phyloP scores from a whole-genome alignment of 2,113 vertebrate species.

The Apteryx mantelli region DNA sequence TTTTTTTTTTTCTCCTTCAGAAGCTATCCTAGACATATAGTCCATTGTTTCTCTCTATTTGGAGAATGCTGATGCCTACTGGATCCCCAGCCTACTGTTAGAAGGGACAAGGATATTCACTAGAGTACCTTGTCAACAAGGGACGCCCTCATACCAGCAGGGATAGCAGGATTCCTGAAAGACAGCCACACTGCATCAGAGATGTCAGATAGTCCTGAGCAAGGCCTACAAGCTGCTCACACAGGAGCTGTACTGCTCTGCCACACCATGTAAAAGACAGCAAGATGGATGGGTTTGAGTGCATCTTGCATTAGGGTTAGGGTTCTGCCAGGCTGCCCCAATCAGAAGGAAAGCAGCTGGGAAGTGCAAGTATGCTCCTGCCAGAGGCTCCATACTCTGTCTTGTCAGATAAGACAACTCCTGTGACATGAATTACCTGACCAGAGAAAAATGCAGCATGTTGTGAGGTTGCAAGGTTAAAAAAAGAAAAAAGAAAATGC shows the following conservation, averaged over 20 bases:
- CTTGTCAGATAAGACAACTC: not conserved
- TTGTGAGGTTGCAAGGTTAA: not conserved
- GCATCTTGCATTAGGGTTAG: not conserved
- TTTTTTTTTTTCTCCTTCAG: not conserved
- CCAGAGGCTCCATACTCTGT: not conserved
- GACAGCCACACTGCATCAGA: not conserved
- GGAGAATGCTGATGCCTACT: not conserved
- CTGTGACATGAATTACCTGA: not conserved
- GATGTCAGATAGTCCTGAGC: not conserved
- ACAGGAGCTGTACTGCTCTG: not conserved
- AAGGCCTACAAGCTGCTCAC: not conserved
- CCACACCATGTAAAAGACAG: not conserved
- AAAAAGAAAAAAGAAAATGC: not conserved
- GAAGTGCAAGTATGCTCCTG: not conserved
- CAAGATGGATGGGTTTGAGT: not conserved
- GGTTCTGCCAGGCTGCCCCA: not conserved
- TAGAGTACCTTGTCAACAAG: not conserved
- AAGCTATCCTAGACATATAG: not conserved
- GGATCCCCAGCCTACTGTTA: not conserved
- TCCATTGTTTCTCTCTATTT: not conserved
- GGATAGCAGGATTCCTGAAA: not conserved
- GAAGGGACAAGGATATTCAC: not conserved
- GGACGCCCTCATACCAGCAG: not conserved
- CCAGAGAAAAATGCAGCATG: not conserved
- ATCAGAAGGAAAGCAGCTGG: not conserved